Base-by-base conservation (phyloP, 2,113 vertebrate genomes). In the Panthera tigris region DNA sequence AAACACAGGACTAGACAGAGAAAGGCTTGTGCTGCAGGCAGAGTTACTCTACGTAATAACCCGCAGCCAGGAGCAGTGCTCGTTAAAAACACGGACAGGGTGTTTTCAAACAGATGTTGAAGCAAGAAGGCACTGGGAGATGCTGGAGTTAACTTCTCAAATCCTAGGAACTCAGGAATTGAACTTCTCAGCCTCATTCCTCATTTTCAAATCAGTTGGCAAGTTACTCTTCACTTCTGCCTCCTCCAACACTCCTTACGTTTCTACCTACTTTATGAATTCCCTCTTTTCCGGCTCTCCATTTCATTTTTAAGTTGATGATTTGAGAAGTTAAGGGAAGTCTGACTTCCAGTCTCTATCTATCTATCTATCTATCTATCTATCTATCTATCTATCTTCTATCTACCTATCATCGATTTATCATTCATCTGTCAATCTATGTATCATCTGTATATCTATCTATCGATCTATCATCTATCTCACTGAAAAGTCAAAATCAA, bases 41-140 rank as follows among this genome's bases (percentile, higher is more conserved):
- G 31, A 45, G 12, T 48, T 4, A 29, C 31, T 19, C 7, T 10
- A 5, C 0, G 3, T 7, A 21, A 27, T 1, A 50, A 13, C 27
- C 33, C 23, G 27, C 2, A 48, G 14, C 29, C 61, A 3, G 21
- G 5, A 48, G 15, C 19, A 11, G 41, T 2, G 23, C 78, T 95
- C 15, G 1, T 15, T 39, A 52, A 8, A 63, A 74, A 52, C 23
- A 39, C 0, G 4, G 41, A 29, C 3, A 4, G 15, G 13, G 4
- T 21, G 11, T 33, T 73, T 69, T 29, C 61, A 31, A 83, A 45
- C 10, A 33, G 33, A 57, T 11, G 14, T 14, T 71, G 12, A 55
- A 48, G 21, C 19, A 23, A 31, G 39, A 45, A 83, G 84, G 29
- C 7, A 45, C 1, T 10, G 74, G 21, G 25, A 14, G 14, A 18